phyloP scores from a whole-genome alignment of 2,888 invertebrate species.

The Campopleginae sp. region DNA sequence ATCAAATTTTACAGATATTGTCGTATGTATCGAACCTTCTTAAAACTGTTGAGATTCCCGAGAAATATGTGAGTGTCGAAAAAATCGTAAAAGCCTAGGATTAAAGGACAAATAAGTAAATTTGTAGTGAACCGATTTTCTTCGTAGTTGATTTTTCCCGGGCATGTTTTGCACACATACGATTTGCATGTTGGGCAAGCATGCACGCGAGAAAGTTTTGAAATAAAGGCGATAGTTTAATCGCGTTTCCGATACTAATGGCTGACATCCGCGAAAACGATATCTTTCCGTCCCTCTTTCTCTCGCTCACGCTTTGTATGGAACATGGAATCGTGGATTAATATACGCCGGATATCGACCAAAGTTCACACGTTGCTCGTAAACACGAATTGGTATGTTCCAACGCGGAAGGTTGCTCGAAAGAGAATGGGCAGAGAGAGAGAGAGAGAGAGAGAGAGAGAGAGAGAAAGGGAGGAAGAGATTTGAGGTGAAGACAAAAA shows the following conservation, averaged over 20 bases:
- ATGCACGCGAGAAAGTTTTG: slow-evolving; percentile 34
- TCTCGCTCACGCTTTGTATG: neutral
- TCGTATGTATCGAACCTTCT: too few species aligned
- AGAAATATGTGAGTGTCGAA: neutral
- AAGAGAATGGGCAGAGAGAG: neutral
- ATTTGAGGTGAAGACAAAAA: neutral
- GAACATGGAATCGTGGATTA: slow-evolving; percentile 55
- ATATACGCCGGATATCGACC: slow-evolving; percentile 61
- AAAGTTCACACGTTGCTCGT: slow-evolving; percentile 14
- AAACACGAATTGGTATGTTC: slow-evolving; percentile 32
- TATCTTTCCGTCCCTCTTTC: neutral
- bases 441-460: neutral
- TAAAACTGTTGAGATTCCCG: neutral
- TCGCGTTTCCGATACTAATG: slow-evolving; percentile 76
- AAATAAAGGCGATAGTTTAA: slow-evolving; percentile 70
- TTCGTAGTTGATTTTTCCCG: slow-evolving; percentile 6
- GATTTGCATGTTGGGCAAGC: slow-evolving; percentile 44
- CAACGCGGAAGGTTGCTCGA: neutral
- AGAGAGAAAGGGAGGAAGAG: neutral
- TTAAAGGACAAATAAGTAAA: neutral
- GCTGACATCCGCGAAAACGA: slow-evolving; percentile 72
- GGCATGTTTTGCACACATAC: neutral
- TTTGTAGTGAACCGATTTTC: neutral
- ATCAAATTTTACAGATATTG: too few species aligned
- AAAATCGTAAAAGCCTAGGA: neutral